Evolutionary conservation across 2,888 invertebrate genomes (phyloP), one percentile per base, ranked within the genome.

Genomic region (Trissolcus japonicus): DNA sequence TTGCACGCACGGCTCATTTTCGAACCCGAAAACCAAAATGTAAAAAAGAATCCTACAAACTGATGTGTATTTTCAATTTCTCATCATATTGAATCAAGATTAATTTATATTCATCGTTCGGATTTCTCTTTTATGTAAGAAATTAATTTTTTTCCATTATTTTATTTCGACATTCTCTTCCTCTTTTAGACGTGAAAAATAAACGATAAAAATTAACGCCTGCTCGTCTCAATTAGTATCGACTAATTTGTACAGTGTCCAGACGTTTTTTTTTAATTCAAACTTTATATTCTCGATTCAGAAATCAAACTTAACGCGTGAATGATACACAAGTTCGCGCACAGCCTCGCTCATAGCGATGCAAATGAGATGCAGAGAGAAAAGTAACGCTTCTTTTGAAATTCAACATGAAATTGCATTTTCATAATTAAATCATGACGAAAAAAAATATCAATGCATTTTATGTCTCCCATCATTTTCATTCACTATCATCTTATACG

Each of bases 321-420:
- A 73, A 65, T 60, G 73, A 73, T 61, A 21, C 56, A 61, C 56
- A 60, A 55, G 65, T 55, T 60, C 25, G 55, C 60, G 35, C 14
- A 59, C 35, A 35, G 40, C 16, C 54, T 41, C 48, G 55, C 56
- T 73, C 35, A 35, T 73, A 73, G 66, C 61, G 65, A 66, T 66
- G 60, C 73, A 73, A 73, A 73, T 73, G 73, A 73, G 46, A 41
- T 25, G 51, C 25, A 48, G 14, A 25, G 25, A 41, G 56, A 53
- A 51, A 51, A 63, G 63, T 46, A 17, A 19, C 16, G 29, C 7
- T 60, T 72, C 59, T 72, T 65, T 35, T 35, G 35, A 65, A 72
- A 72, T 72, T 72, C 53, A 60, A 21, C 43, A 59, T 35, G 60
- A 65, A 55, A 72, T 60, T 72, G 60, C 65, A 55, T 48, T 72